Evolutionary conservation across 2,888 invertebrate species (phyloP), one percentile per base, ranked within the genome.

Genomic region (Sinotaia quadrata): DNA sequence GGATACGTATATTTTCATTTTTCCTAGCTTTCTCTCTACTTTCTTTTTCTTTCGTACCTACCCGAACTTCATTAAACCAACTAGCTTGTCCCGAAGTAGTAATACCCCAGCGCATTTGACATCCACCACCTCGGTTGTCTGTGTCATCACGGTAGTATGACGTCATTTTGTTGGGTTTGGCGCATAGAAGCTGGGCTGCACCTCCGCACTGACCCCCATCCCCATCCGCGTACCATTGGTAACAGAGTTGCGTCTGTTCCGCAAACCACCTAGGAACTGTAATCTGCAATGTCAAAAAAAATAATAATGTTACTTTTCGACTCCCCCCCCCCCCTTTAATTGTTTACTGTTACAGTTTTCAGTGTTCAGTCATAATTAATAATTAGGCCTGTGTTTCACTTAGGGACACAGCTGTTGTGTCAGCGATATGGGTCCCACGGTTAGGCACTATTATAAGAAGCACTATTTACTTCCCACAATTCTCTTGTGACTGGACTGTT

Each of bases 131-230:
- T 3, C 74, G 41, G 4, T 65, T 0, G 47, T 74, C 74, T 4
- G 74, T 68, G 56, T 74, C 72, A 31, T 74, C 72, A 2, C 66
- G 31, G 54, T 74, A 74, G 41, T 63, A 52, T 3, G 67, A 29
- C 4, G 74, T 74, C 68, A 63, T 67, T 3, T 27, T 18, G 36
- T 62, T 62, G 21, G 68, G 67, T 5, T 44, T 54, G 5, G 68
- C 69, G 34, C 74, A 24, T 10, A 74, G 70, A n/a, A 34, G 51
- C 33, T 57, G 61, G 4, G 59, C 69, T 12, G 69, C 72, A 27
- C 74, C 74, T 15, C 74, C 71, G 59, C 74, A 74, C 44, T 74
- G 74, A 4, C 69, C 68, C 0, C 71, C 69, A 33, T 69, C 67
- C 4, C 67, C 69, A 33, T 71, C 71, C 4, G 71, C 56, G 18